Conservation (phyloP, 2,797 vertebrate genomes). For the Alfaro cultratus region DNA sequence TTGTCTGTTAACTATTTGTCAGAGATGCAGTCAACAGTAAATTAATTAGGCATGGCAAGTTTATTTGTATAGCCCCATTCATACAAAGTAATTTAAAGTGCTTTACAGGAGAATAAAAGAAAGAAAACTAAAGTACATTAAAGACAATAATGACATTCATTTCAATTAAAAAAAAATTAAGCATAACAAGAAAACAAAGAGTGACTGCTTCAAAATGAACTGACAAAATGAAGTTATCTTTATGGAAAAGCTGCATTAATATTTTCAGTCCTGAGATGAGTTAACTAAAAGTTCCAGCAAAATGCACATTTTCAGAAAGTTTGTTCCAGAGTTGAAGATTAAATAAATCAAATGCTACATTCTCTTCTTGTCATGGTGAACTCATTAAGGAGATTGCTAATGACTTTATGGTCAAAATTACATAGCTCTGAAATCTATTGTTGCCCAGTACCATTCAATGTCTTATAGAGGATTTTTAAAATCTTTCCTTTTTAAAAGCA, state of each 20-base stretch:
- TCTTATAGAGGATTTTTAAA: no score
- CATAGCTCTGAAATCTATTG: not conserved
- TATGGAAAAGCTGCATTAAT: not conserved
- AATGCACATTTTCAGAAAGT: not conserved
- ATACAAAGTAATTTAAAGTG: not conserved
- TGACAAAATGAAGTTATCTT: not conserved
- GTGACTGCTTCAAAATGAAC: not conserved
- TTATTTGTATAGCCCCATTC: not conserved
- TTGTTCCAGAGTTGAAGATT: not conserved
- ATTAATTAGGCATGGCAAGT: slow-evolving; percentile 2
- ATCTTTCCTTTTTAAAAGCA: not conserved
- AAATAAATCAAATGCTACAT: not conserved
- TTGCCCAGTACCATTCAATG: not conserved
- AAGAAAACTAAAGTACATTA: not conserved
- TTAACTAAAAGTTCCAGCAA: not conserved
- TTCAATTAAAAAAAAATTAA: not conserved
- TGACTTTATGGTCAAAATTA: not conserved
- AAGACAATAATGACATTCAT: not conserved
- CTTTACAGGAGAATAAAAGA: not conserved
- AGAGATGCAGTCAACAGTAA: slow-evolving; percentile 40
- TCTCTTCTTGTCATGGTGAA: not conserved
- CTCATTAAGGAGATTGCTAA: not conserved
- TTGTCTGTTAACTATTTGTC: slow-evolving; percentile 22
- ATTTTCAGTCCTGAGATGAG: not conserved
- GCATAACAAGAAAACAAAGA: not conserved